Evolutionary conservation across 2,888 invertebrate genomes (phyloP), one percentile per base, ranked within the genome.

Genomic region (Seira ritae): DNA sequence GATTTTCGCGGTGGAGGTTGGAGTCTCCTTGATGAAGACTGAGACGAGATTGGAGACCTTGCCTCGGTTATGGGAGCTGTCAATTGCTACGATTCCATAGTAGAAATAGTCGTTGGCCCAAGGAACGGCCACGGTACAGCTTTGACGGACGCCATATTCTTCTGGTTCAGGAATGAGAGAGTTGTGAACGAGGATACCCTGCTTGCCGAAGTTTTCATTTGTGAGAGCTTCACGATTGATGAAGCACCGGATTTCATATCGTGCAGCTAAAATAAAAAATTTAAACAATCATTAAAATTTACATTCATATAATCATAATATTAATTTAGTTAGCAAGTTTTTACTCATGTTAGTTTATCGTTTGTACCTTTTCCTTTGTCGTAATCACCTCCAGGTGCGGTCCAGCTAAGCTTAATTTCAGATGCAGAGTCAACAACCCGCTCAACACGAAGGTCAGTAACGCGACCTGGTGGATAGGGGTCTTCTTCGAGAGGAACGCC

Each of bases 371-470:
- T 89, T 70, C 90, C 90, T 82, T 89, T 87, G 85, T 90, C 90
- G 75, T 89, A 89, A 84, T 90, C 90, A 6, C 90, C 90, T 19
- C 91, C 91, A 17, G 90, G 90, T 15, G 91, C 90, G 20, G 90
- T 90, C 91, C 91, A 91, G 62, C 88, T 88, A 20, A 91, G 84
- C 70, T 89, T 90, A 24, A 90, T 89, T 82, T 89, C 88, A 22
- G 89, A 87, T 8, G 87, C 84, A 24, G 88, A 88, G 68, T 89
- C 89, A 67, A 89, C 86, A 15, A 90, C 88, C 24, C 87, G 73
- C 19, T 89, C 89, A 23, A 90, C 90, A 3, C 88, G 85, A 24
- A 91, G 86, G 86, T 90, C 90, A 0, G 89, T 89, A n/a, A 90
- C 88, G 17, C 90, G 85, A 20, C 89, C 89, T 4, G 90, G 90